These are phyloP conservation scores for Chanos chanos DNA, from an alignment of 2,797 vertebrate species.

Conservation along the genomic window DNA sequence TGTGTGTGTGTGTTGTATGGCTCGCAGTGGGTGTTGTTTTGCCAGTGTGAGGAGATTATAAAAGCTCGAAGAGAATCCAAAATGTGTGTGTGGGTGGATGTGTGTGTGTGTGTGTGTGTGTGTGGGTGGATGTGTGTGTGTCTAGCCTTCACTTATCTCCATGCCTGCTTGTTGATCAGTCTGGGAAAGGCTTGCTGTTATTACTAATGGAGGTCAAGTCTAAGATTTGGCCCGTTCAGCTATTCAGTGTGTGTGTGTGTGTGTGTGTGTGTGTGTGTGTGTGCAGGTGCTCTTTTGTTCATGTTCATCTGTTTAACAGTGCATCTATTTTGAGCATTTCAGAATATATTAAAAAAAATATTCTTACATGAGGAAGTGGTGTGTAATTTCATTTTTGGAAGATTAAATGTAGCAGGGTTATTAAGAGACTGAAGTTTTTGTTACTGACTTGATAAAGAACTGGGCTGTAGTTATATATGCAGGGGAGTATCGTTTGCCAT, in stretches of 20 bases:
- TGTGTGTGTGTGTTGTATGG: slow-evolving; percentile 3
- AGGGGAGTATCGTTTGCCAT: slow-evolving; percentile 30
- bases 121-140: slow-evolving; percentile 13
- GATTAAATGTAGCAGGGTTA: no score
- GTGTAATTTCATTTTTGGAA: no score
- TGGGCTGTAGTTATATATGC: neutral
- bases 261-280: slow-evolving; percentile 44
- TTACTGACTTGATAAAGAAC: no score
- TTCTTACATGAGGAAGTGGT: no score
- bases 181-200: slow-evolving; percentile 68
- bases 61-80: neutral
- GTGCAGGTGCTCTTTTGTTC: slow-evolving; percentile 32
- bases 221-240: slow-evolving; percentile 2
- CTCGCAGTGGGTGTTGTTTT: neutral
- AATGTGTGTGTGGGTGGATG: slow-evolving; percentile 12
- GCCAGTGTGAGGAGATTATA: neutral
- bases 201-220: slow-evolving; percentile 62
- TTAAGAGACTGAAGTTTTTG: no score
- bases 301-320: slow-evolving; percentile 18
- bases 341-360: no score
- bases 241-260: slow-evolving; percentile 2
- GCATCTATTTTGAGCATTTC: slow-evolving; percentile 4
- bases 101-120: slow-evolving; percentile 5
- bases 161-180: slow-evolving; percentile 54
- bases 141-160: slow-evolving; percentile 64